Evolutionary conservation across 2,888 invertebrate species (phyloP).

Genomic region (Rambutsinella grinnellia): DNA sequence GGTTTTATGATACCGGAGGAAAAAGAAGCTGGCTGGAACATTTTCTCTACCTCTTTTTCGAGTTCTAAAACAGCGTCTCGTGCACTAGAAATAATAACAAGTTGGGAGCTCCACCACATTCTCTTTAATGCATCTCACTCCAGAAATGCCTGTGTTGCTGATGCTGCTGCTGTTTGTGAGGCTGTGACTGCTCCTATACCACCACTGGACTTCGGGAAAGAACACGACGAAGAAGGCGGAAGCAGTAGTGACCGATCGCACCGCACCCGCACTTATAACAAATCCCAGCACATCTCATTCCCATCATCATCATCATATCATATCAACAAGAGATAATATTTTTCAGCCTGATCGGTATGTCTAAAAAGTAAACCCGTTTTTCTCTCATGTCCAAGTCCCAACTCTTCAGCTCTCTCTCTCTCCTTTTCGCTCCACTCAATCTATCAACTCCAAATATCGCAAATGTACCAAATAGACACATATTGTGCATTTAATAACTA

Average conservation of each 20-base stretch:
- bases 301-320: conserved; percentile 28
- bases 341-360: conserved; percentile 51
- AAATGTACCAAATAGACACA: conserved; percentile 8
- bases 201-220: conserved; percentile 37
- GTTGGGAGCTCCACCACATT: neutral
- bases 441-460: neutral
- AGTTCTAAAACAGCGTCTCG: neutral
- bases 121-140: neutral
- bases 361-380: conserved; percentile 9
- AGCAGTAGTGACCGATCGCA: conserved; percentile 62
- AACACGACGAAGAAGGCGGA: conserved; percentile 59
- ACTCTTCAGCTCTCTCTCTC: neutral
- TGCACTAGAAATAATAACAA: neutral
- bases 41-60: neutral
- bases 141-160: neutral
- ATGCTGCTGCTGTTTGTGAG: neutral
- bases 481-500: conserved; percentile 51
- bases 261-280: conserved; percentile 63
- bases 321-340: conserved; percentile 57
- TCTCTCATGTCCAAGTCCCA: neutral
- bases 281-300: conserved; percentile 57
- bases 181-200: neutral
- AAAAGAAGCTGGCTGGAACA: neutral
- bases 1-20: conserved; percentile 46
- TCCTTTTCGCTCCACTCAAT: neutral